Conservation (phyloP, 1,140 invertebrate species). For the Arctopsyche grandis region DNA sequence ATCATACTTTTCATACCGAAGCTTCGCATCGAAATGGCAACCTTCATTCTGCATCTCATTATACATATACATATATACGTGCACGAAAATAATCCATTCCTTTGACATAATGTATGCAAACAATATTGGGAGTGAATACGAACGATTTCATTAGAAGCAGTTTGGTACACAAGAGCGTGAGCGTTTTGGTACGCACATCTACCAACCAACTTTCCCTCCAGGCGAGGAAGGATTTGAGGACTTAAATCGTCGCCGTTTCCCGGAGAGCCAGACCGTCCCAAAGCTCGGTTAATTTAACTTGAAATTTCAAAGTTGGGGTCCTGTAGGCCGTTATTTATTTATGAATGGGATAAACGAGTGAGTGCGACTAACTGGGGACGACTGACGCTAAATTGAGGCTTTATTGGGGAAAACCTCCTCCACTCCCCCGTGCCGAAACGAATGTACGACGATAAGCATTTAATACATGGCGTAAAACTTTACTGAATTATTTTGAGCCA, state of each 20-base stretch:
- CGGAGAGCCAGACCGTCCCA: neutral
- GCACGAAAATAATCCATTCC: too few species aligned
- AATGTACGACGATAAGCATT: neutral
- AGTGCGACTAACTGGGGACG: neutral
- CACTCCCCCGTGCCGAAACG: neutral
- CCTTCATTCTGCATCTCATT: too few species aligned
- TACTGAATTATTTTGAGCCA: neutral
- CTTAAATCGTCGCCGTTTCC: constrained; percentile 29
- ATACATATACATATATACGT: too few species aligned
- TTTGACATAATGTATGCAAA: constrained; percentile 3
- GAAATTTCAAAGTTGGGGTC: constrained; percentile 36
- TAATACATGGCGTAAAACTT: neutral
- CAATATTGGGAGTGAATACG: neutral
- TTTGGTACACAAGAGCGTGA: too few species aligned
- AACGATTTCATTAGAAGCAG: neutral
- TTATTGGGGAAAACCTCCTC: neutral
- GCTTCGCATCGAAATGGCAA: too few species aligned
- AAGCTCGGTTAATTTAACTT: constrained; percentile 46
- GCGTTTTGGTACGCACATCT: neutral
- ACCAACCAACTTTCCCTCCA: constrained; percentile 12
- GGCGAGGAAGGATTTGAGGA: constrained; percentile 35
- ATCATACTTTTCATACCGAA: too few species aligned
- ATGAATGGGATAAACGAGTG: constrained; percentile 39
- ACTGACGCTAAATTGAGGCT: constrained; percentile 29
- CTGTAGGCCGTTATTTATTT: constrained; percentile 42